Percentiles rank a stretch among this genome's conserved stretches.
Conservation (phyloP, 2,113 vertebrate species). For the Puma concolor region DNA sequence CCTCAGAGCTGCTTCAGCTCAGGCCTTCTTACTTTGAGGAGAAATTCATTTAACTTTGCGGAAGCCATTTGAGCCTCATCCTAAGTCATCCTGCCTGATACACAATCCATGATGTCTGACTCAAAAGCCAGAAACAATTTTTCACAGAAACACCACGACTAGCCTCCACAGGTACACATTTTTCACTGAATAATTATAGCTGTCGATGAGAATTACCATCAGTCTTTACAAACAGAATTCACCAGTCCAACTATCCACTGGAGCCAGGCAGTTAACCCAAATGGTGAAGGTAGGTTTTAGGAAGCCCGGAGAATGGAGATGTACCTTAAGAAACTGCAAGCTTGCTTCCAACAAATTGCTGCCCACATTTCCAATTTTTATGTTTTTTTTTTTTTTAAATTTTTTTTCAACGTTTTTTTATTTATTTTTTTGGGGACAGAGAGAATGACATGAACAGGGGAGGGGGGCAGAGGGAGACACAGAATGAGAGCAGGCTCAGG, state of each 20-base stretch:
- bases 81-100: not conserved
- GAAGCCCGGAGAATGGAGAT: not conserved
- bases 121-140: not conserved
- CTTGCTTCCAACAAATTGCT: not conserved
- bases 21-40: not conserved
- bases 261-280: not conserved
- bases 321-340: not conserved
- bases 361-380: not conserved
- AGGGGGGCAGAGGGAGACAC: no score
- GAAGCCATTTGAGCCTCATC: not conserved
- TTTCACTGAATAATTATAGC: not conserved
- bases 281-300: not conserved
- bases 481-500: no score
- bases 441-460: no score
- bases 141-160: not conserved
- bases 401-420: no score
- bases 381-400: no score
- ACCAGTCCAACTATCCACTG: not conserved
- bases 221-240: not conserved
- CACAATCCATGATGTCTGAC: not conserved
- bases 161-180: fast-evolving
- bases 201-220: not conserved
- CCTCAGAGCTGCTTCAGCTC: not conserved
- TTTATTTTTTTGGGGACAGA: no score
- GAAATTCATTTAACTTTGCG: not conserved